Evolutionary conservation across 2,888 invertebrate genomes (phyloP), one percentile per base, ranked within the genome.

Genomic region (Piscicola geometra): DNA sequence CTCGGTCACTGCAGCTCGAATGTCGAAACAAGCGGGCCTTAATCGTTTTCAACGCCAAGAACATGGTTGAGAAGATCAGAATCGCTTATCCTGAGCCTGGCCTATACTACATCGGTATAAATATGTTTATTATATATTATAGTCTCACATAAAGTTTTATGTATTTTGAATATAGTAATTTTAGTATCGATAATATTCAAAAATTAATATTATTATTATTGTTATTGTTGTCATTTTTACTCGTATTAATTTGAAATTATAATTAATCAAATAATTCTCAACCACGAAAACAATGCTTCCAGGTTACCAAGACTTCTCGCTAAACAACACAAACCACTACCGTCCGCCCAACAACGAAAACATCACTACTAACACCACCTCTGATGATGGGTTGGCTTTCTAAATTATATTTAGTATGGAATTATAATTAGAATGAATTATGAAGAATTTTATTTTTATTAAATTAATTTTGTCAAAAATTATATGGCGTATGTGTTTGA

Each of bases 71-170:
- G 5, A 30, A 30, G 1, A 33, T 71, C 73, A 89, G 90, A 60
- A 88, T 90, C 71, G 94, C 94, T 0, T 94, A 90, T 82, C 94
- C 94, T 0, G 92, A 93, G 81, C 89, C 90, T 41, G 94, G 94
- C 0, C 86, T 86, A 52, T 94, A 93, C 93, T 92, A 91, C 86
- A 84, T 93, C 28, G 90, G 90, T 0, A 86, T 93, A 78, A 88
- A 89, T 69, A 86, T 47, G n/a, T n/a, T 50, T 47, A 15, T 47
- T 47, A 15, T 15, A 47, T 47, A 47, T 47, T 15, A 15, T 47
- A 21, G 21, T 47, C 50, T 21, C 9, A 47, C n/a, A n/a, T n/a
- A n/a, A n/a, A n/a, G n/a, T n/a, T n/a, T n/a, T n/a, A n/a, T n/a
- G n/a, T n/a, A n/a, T n/a, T n/a, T n/a, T n/a, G n/a, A n/a, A n/a